Base-by-base conservation (phyloP, 2,113 vertebrate genomes). In the Lucifuga dentata region DNA sequence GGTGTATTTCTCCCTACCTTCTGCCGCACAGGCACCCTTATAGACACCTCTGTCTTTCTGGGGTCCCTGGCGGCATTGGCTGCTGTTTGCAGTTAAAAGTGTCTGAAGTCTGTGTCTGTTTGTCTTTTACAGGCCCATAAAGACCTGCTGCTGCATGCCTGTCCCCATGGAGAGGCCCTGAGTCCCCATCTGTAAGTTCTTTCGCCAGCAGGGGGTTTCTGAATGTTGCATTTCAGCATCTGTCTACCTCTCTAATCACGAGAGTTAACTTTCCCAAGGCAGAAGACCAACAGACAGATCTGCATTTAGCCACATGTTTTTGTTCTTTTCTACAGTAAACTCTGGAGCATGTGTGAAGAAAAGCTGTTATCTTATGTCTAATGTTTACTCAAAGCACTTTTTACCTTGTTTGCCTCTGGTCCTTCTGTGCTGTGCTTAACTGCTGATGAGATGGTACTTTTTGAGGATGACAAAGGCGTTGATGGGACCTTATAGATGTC, bases 401-500 rank as follows among this genome's bases (percentile, higher is more conserved):
- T 64, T 76, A 90, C 86, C 68, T 70, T 48, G 46, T 44, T 80
- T 44, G 19, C 33, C 21, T 75, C 69, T 16, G 26, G 2, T 72
- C 84, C 91, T n/a, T 94, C 92, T 80, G 90, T 63, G 90, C 13
- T 44, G 85, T 78, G 57, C 81, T 73, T 9, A 85, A 83, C 24
- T 13, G 89, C 75, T 51, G 91, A 83, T 0, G 78, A 80, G 2
- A 69, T 68, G 0, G 86, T 84, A 81, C 19, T 44, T 76, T 86
- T 57, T 56, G 81, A 43, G 6, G 73, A 15, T 1, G 61, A 53
- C 29, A 41, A 29, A 26, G 62, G 19, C 59, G 23, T 0, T 8
- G 58, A 24, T 0, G 94, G 87, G 0, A 90, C 70, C 11, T 89
- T 91, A 1, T 95, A 93, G 90, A 94, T 76, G 26, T 93, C 93